These are phyloP conservation scores for Steatornis caripensis DNA, from an alignment of 2,113 vertebrate genomes.

Conservation along the genomic window DNA sequence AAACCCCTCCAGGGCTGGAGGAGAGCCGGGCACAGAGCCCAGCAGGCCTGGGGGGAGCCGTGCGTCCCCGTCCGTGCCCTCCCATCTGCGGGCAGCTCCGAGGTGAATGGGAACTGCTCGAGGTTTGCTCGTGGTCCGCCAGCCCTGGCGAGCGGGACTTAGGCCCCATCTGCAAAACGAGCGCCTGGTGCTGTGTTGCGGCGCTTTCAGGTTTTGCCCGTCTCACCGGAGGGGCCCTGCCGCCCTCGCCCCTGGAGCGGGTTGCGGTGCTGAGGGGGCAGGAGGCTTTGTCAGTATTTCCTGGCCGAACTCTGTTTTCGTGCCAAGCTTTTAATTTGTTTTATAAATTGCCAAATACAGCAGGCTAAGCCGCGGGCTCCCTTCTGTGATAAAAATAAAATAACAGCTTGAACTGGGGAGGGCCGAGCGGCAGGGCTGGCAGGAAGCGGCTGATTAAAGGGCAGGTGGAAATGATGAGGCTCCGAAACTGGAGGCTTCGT, in stretches of 20 bases:
- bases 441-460: constrained; percentile 34
- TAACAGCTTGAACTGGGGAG: constrained; percentile 19
- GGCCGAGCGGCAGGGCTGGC: not conserved
- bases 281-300: not conserved
- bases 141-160: not conserved
- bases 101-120: not conserved
- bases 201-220: not conserved
- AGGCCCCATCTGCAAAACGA: not conserved
- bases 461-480: constrained; percentile 27
- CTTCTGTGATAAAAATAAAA: constrained; percentile 52
- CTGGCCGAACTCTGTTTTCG: not conserved
- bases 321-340: constrained; percentile 10
- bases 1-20: not conserved
- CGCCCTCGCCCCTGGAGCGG: not conserved
- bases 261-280: fast-evolving
- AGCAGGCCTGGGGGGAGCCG: not conserved
- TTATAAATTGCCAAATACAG: not conserved
- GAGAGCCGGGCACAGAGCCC: not conserved
- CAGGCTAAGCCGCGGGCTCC: not conserved
- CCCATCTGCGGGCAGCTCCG: fast-evolving
- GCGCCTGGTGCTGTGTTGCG: not conserved
- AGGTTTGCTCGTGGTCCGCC: fast-evolving
- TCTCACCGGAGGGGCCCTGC: fast-evolving
- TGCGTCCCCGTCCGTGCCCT: fast-evolving
- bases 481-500: not conserved